Base-by-base conservation (phyloP, 2,113 vertebrate genomes). In the Anhinga anhinga region DNA sequence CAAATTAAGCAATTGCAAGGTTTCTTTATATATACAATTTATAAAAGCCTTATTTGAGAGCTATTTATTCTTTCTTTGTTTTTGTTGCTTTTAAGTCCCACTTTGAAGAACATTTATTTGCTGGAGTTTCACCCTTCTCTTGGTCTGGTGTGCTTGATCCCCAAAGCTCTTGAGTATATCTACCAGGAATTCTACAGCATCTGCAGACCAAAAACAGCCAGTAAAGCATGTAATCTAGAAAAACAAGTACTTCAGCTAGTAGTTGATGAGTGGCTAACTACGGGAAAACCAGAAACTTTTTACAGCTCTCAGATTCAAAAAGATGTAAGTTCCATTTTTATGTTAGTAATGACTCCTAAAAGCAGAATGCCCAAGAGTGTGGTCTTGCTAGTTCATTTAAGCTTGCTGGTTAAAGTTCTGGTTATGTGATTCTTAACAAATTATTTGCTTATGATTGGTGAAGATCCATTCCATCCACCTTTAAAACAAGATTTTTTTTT, bases 61-160 rank as follows among this genome's bases (percentile, higher is more conserved):
- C 11, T 79, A 40, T 71, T 85, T 69, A 15, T 59, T 90, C 20
- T 85, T 91, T 52, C 9, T 65, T 65, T 65, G 2, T 1, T 91
- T 65, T 84, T 78, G 7, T 36, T 91, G 15, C 34, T 66, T 83
- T 97, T 44, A 92, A 99, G 98, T 82, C 95, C 97, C 49, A 82
- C 97, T 82, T 94, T 97, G 88, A 98, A 97, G 96, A 98, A 92
- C 15, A 36, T 96, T 29, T 98, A 97, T 93, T 97, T 98, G 52
- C 91, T 99, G 82, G 98, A 99, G 86, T 96, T 99, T 63, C 98
- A 99, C 42, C 97, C 98, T 40, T 99, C 98, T 16, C 97, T 99
- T 67, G 97, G 95, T 73, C 95, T 98, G 81, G 92, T 96, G 7
- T 91, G 95, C 7, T 93, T 90, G 23, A 91, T 98, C 61, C 97